A percentile compares a stretch with the other conserved stretches of the same genome.
phyloP scores from a whole-genome alignment of 2,797 vertebrate genomes.

The Uromys caudimaculatus region DNA sequence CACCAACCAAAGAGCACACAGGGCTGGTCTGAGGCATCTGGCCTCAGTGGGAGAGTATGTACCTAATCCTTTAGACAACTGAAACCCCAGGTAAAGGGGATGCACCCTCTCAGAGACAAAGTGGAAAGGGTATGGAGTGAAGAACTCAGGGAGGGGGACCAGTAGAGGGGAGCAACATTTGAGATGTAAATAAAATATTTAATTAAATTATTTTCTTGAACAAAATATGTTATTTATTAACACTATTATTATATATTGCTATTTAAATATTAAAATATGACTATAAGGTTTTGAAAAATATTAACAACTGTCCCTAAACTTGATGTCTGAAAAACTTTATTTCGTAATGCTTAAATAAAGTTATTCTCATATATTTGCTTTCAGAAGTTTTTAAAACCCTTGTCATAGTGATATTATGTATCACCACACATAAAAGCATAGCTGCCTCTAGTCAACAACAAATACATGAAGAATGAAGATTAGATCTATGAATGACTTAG shows the following conservation, averaged over 20 bases:
- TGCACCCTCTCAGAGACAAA: background rate
- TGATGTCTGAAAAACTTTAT: background rate
- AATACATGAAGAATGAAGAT: background rate
- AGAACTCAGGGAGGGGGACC: background rate
- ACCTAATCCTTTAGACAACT: background rate
- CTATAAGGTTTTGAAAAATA: background rate
- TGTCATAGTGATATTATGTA: background rate
- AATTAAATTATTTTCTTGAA: background rate
- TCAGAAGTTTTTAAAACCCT: background rate
- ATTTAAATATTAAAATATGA: background rate
- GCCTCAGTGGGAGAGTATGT: background rate
- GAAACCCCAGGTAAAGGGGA: background rate
- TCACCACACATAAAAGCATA: background rate
- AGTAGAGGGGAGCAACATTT: background rate
- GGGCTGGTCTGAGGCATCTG: background rate
- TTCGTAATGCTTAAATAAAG: background rate
- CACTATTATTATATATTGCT: background rate
- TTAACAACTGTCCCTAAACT: background rate
- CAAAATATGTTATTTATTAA: background rate
- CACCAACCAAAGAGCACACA: background rate
- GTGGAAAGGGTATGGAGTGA: background rate
- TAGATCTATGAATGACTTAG: background rate
- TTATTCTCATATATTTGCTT: background rate
- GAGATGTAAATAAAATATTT: background rate
- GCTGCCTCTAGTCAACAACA: background rate